Conservation (phyloP, 2,888 invertebrate genomes). For the Tinea trinotella region DNA sequence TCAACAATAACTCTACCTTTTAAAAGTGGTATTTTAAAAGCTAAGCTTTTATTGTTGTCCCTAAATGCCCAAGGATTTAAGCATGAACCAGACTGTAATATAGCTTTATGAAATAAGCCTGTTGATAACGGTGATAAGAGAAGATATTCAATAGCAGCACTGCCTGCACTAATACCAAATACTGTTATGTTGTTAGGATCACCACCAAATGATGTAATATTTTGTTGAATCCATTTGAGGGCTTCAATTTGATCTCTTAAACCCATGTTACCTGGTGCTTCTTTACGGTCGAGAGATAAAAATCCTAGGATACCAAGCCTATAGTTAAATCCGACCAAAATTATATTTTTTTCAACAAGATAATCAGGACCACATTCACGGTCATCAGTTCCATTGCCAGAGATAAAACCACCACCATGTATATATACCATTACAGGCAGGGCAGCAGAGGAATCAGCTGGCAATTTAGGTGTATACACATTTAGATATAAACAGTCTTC, state of each 20-base stretch:
- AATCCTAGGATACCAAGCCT: slow-evolving; percentile 61
- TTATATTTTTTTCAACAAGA: slow-evolving; percentile 51
- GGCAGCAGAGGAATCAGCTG: slow-evolving; percentile 25
- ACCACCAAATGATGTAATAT: slow-evolving; percentile 61
- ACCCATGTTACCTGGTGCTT: slow-evolving; percentile 65
- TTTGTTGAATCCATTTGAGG: slow-evolving; percentile 64
- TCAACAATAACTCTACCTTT: slow-evolving; percentile 34
- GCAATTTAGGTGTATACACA: slow-evolving; percentile 74
- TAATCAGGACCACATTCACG: slow-evolving; percentile 51
- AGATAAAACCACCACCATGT: slow-evolving; percentile 62
- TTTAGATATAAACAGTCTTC: slow-evolving; percentile 80
- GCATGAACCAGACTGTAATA: slow-evolving; percentile 68
- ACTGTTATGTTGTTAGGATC: slow-evolving; percentile 62
- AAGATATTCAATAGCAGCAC: slow-evolving; percentile 56
- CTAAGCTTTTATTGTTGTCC: slow-evolving; percentile 37
- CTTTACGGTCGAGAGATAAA: slow-evolving; percentile 46
- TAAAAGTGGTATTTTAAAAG: slow-evolving; percentile 37
- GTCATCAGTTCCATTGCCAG: slow-evolving; percentile 55
- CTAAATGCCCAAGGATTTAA: slow-evolving; percentile 62
- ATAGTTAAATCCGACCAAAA: slow-evolving; percentile 57
- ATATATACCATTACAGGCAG: slow-evolving; percentile 59
- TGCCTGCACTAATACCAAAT: slow-evolving; percentile 69
- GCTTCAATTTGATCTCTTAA: slow-evolving; percentile 67
- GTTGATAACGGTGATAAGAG: slow-evolving; percentile 52
- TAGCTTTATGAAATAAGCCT: slow-evolving; percentile 68